phyloP scores from a whole-genome alignment of 2,888 invertebrate genomes.

The Subacronicta megacephala region DNA sequence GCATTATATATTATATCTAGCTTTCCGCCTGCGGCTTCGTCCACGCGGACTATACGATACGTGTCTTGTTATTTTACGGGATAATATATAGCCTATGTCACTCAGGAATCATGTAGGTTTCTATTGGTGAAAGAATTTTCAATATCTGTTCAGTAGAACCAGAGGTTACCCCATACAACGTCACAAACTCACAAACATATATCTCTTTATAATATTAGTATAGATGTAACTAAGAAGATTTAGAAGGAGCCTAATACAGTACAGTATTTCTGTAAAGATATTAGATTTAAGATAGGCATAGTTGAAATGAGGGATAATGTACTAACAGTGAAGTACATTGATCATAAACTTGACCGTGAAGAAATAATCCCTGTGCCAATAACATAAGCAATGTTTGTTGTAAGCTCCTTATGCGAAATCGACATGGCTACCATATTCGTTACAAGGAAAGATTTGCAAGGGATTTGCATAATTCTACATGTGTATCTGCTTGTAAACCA shows the following conservation, averaged over 20 bases:
- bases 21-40: too few species aligned
- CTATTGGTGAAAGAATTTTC: too few species aligned
- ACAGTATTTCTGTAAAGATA: background rate
- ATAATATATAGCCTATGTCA: too few species aligned
- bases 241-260: background rate
- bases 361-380: conserved; percentile 45
- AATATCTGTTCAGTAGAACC: too few species aligned
- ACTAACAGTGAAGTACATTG: conserved; percentile 35
- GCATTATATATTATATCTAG: background rate
- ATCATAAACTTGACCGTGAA: conserved; percentile 57
- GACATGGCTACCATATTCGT: conserved; percentile 59
- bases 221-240: background rate
- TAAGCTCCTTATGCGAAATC: conserved; percentile 58
- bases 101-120: too few species aligned
- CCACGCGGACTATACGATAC: too few species aligned
- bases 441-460: conserved; percentile 64
- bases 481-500: conserved; percentile 57
- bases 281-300: background rate
- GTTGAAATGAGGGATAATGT: conserved; percentile 24
- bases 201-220: too few species aligned
- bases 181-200: too few species aligned
- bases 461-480: conserved; percentile 77
- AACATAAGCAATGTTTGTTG: conserved; percentile 47
- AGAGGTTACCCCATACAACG: too few species aligned
- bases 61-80: too few species aligned